Evolutionary conservation across 92 coral and sea anemone species (phyloP).

Genomic region (Umimayanthus kanabou): DNA sequence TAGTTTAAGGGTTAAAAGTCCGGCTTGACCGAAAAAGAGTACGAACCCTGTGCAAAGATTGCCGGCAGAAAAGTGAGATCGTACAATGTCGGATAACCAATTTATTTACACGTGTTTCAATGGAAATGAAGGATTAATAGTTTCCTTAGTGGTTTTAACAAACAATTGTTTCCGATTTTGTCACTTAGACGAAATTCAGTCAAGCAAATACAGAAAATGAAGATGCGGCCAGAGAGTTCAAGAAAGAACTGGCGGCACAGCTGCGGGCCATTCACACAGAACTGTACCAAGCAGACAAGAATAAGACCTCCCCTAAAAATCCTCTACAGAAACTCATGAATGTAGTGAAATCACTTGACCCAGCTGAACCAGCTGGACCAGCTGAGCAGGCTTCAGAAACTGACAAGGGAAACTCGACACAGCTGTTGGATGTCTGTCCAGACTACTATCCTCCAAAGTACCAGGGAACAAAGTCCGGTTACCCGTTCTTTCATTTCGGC

Average conservation of each 20-base stretch:
- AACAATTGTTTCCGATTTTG: background rate
- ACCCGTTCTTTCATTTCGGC: constrained; percentile 58
- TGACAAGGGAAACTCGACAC: background rate
- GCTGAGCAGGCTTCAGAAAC: background rate
- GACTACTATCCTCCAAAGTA: constrained; percentile 44
- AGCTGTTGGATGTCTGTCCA: constrained; percentile 53
- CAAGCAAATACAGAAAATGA: background rate
- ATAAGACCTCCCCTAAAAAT: background rate
- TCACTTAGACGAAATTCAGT: background rate
- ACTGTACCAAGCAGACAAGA: constrained; percentile 1
- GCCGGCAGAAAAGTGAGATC: background rate
- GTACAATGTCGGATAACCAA: too few relatives aligned
- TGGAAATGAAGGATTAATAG: too few relatives aligned
- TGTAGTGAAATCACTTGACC: constrained; percentile 19
- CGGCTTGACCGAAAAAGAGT: too few relatives aligned
- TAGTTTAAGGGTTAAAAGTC: too few relatives aligned
- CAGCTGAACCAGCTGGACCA: background rate
- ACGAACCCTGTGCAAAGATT: background rate
- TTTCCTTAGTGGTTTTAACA: background rate
- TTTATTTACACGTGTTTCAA: too few relatives aligned
- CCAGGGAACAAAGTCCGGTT: constrained; percentile 51
- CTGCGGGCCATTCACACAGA: constrained; percentile 8
- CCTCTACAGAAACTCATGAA: constrained; percentile 24
- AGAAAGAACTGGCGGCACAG: constrained; percentile 17
- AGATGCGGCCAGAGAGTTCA: background rate